phyloP scores from a whole-genome alignment of 1,140 invertebrate species.

The Mamestra configurata region DNA sequence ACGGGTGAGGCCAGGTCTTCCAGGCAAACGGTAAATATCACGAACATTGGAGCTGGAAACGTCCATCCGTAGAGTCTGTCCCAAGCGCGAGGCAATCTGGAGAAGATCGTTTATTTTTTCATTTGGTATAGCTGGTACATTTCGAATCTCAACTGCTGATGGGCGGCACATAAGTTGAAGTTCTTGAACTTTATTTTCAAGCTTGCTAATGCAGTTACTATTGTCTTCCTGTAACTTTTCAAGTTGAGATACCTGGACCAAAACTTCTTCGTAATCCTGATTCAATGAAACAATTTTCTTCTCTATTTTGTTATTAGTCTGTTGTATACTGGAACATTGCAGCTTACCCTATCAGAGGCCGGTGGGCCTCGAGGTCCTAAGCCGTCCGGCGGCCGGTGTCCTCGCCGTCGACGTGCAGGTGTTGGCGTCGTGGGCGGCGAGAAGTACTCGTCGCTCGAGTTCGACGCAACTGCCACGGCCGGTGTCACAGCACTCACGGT shows the following conservation, averaged over 20 bases:
- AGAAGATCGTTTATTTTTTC: conserved; percentile 1
- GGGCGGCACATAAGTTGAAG: background rate
- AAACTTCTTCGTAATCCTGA: background rate
- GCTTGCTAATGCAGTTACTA: background rate
- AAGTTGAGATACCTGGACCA: background rate
- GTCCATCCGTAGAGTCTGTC: background rate
- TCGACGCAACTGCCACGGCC: no score
- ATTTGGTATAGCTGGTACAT: background rate
- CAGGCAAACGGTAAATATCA: background rate
- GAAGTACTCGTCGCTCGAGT: no score
- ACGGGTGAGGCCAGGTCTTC: background rate
- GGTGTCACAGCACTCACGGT: no score
- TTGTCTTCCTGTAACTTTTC: background rate
- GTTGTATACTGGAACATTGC: background rate
- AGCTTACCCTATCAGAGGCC: no score
- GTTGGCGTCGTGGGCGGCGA: no score
- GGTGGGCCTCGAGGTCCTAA: no score
- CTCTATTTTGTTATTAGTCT: background rate
- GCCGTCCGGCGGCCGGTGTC: no score
- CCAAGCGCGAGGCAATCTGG: background rate
- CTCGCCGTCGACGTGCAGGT: no score
- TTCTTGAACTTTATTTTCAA: background rate
- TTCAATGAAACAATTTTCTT: background rate
- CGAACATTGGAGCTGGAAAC: background rate
- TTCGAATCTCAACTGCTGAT: background rate